phyloP scores from a whole-genome alignment of 2,113 vertebrate genomes.

The Polypterus bichir region DNA sequence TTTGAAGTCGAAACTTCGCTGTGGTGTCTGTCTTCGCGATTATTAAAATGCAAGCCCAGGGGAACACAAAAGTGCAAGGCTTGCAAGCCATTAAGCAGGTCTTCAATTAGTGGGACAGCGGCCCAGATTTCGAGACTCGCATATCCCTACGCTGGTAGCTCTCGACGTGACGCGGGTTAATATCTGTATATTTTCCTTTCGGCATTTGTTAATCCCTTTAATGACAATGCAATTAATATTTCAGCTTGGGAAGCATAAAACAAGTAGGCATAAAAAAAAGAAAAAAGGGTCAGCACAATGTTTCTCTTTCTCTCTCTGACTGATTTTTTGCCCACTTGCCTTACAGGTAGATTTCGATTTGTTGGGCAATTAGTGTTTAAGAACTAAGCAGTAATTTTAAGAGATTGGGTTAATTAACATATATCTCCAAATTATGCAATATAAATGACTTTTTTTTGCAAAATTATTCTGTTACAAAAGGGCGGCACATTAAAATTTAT shows the following conservation, averaged over 20 bases:
- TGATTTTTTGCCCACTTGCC: conserved; percentile 31
- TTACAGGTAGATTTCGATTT: conserved; percentile 53
- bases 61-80: conserved; percentile 51
- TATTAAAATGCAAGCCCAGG: conserved; percentile 50
- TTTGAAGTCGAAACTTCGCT: too few relatives aligned
- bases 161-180: conserved; percentile 25
- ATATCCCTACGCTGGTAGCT: too few relatives aligned
- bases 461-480: conserved; percentile 44
- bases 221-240: conserved; percentile 46
- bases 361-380: conserved; percentile 27
- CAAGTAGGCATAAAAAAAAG: conserved; percentile 49
- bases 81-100: conserved; percentile 49
- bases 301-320: conserved; percentile 43
- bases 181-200: conserved; percentile 42
- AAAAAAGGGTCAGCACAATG: conserved; percentile 18
- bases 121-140: too few relatives aligned
- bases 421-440: conserved; percentile 51
- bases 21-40: conserved; percentile 32
- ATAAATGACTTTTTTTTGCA: conserved; percentile 43
- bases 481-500: conserved; percentile 43
- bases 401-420: conserved; percentile 45
- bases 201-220: conserved; percentile 46
- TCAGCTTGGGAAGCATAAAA: conserved; percentile 39
- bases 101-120: conserved; percentile 33
- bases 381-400: conserved; percentile 22